A percentile compares a stretch with the other conserved stretches of the same genome.
These are phyloP conservation scores for Anolis carolinensis DNA, from an alignment of 2,113 vertebrate genomes.

Conservation along the genomic window DNA sequence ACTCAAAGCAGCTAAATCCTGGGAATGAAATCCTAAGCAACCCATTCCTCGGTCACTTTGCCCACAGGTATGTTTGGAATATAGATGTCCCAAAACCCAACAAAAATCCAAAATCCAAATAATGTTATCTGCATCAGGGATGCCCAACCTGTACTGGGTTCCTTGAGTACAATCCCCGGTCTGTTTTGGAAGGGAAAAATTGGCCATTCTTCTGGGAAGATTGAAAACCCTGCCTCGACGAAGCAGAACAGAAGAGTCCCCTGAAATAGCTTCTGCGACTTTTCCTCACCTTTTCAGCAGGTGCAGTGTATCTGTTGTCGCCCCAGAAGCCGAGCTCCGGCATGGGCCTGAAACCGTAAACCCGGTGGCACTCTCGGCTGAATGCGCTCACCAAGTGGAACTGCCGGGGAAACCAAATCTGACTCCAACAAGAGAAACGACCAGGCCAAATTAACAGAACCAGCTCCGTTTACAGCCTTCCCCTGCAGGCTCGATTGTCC, in stretches of 20 bases:
- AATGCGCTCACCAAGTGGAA: conserved; percentile 73
- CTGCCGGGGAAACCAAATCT: conserved; percentile 72
- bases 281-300: conserved; percentile 64
- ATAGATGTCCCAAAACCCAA: too few relatives aligned
- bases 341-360: conserved; percentile 63
- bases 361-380: conserved; percentile 69
- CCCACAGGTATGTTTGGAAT: too few relatives aligned
- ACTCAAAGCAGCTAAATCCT: too few relatives aligned
- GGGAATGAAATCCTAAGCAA: too few relatives aligned
- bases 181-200: not conserved
- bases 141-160: too few relatives aligned
- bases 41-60: too few relatives aligned
- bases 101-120: too few relatives aligned
- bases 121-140: too few relatives aligned
- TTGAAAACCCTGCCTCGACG: conserved; percentile 20
- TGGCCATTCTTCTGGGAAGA: conserved; percentile 29
- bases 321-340: conserved; percentile 44
- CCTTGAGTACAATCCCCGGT: not conserved
- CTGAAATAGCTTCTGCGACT: conserved; percentile 19
- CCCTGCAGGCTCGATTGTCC: conserved; percentile 70
- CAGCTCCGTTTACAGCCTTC: conserved; percentile 74
- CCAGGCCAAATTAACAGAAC: conserved; percentile 75
- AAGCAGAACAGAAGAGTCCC: not conserved
- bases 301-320: conserved; percentile 65
- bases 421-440: conserved; percentile 72